phyloP scores from a whole-genome alignment of 2,797 vertebrate species.

The Leptatherina wallacei region DNA sequence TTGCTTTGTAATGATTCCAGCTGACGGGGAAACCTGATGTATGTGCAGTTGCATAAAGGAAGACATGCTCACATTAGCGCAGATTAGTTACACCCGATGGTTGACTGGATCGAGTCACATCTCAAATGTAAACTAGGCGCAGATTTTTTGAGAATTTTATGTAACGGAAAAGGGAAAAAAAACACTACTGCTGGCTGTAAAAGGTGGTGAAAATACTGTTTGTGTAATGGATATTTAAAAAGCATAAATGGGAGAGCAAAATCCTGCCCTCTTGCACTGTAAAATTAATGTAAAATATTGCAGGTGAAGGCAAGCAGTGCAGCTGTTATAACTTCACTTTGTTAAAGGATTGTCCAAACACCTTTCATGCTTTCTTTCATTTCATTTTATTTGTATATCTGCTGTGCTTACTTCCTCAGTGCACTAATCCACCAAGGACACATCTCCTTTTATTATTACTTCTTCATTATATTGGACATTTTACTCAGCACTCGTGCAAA shows the following conservation, averaged over 20 bases:
- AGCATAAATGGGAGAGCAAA: constrained; percentile 20
- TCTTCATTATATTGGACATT: constrained; percentile 32
- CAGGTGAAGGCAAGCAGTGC: constrained; percentile 17
- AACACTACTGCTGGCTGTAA: neutral
- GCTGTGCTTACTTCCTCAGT: constrained; percentile 23
- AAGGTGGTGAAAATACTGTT: constrained; percentile 3
- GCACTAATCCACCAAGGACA: constrained; percentile 25
- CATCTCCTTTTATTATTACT: constrained; percentile 27
- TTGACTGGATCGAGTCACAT: constrained; percentile 14
- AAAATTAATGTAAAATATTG: constrained; percentile 30
- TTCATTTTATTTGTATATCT: constrained; percentile 37
- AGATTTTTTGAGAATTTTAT: constrained; percentile 8
- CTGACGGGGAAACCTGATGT: neutral
- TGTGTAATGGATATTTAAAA: constrained; percentile 8
- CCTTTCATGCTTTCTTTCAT: constrained; percentile 30
- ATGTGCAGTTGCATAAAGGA: neutral
- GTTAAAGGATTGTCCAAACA: constrained; percentile 41
- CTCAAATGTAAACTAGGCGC: constrained; percentile 7
- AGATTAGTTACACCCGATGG: constrained; percentile 11
- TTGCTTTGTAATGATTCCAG: constrained; percentile 27
- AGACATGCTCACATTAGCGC: neutral
- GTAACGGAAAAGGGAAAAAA: neutral
- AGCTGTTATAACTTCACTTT: constrained; percentile 29
- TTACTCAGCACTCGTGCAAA: constrained; percentile 22
- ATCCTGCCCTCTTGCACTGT: constrained; percentile 10